Evolutionary conservation across 2,888 invertebrate genomes (phyloP), one percentile per base, ranked within the genome.

Genomic region (Caenorhabditis drosophilae): DNA sequence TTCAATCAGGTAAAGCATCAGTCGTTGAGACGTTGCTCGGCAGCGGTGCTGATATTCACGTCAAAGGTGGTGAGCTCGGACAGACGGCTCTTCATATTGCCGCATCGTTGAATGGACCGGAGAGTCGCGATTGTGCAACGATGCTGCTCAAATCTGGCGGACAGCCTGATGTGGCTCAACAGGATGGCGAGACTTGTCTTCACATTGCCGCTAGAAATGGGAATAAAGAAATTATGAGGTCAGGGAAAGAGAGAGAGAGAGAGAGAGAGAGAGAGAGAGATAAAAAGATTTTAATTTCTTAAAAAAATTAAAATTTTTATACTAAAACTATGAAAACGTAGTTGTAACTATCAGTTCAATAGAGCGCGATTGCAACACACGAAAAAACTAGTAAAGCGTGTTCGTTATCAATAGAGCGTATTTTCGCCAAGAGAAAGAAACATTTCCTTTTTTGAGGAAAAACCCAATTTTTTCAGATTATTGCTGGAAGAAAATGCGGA

Each of bases 101-200:
- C 16, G 76, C 82, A 12, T 73, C 78, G 2, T 46, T 79, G 12
- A 64, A 72, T 35, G 77, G 78, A 3, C 69, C 72, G 78, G 94
- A 92, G 78, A 92, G 92, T 3, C 91, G 92, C 83, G 89, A 90
- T 80, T 97, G 97, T 85, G 96, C 95, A 4, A 88, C 96, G 75
- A 96, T 98, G 95, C 87, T 98, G 68, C 87, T 98, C 35, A 98
- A 98, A 85, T 95, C 95, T 2, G 98, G 98, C 0, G 97, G 97
- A 9, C 92, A 93, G 61, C 93, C 96, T 0, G 97, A 98, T 86
- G 89, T 95, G 66, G 90, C 90, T 2, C 95, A 94, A 60, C 92
- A 93, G 85, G 87, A 96, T 85, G 95, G 96, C 1, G 92, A 95
- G 86, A 96, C 96, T 0, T 93, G 97, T 0, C 90, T 97, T 4